A percentile compares a stretch with the other conserved stretches of the same genome.
Conservation (phyloP, 2,113 vertebrate species). For the Lamprologus speciosus region DNA sequence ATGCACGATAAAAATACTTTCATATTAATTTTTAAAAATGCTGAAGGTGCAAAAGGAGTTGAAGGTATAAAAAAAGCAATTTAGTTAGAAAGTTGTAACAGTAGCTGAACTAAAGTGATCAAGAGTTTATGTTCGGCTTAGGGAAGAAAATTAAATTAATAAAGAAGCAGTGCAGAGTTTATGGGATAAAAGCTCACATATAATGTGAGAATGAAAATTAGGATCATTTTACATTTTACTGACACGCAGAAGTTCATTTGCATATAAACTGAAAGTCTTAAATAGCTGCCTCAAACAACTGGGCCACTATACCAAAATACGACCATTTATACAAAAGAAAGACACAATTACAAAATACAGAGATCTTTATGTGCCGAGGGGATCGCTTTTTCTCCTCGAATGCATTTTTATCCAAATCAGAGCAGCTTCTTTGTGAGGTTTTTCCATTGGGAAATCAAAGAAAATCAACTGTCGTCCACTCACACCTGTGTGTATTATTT, state of each 20-base stretch:
- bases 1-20: not conserved
- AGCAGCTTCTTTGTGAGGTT: not conserved
- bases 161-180: not conserved
- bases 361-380: not conserved
- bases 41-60: not conserved
- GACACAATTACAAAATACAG: not conserved
- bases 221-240: not conserved
- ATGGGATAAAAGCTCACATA: not conserved
- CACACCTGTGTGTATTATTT: rapidly evolving
- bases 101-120: not conserved
- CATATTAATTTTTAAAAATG: rapidly evolving
- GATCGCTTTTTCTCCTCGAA: not conserved
- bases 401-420: not conserved
- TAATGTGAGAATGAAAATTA: not conserved
- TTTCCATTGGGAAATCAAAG: not conserved
- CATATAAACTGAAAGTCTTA: not conserved
- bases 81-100: not conserved
- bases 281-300: not conserved
- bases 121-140: not conserved
- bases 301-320: not conserved
- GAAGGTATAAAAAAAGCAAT: not conserved
- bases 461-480: not conserved
- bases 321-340: not conserved
- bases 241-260: not conserved
- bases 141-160: not conserved